These are phyloP conservation scores for Ochropleura plecta DNA, from an alignment of 2,888 invertebrate species.

Conservation along the genomic window DNA sequence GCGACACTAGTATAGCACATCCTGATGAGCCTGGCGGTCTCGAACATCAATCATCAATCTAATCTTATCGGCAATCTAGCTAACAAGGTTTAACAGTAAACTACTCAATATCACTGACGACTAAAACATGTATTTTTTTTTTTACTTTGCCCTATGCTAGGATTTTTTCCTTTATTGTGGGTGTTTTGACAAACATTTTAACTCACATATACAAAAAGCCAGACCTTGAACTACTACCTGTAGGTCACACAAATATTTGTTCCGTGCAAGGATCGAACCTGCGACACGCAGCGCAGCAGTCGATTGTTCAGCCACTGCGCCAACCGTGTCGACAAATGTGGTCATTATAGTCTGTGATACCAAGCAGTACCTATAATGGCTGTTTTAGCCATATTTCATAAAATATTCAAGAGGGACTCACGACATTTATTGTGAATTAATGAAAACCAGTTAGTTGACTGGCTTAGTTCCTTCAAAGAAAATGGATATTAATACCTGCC, in stretches of 20 bases:
- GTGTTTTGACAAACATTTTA: too few species aligned
- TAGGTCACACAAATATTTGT: too few species aligned
- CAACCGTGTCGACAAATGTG: too few species aligned
- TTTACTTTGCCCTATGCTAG: too few species aligned
- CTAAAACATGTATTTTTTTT: too few species aligned
- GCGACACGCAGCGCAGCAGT: too few species aligned
- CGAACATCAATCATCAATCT: background rate
- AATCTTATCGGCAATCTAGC: slow-evolving; percentile 9
- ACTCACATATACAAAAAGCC: too few species aligned
- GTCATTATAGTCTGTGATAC: background rate
- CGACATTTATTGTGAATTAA: background rate
- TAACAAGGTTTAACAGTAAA: slow-evolving; percentile 21
- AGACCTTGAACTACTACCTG: too few species aligned
- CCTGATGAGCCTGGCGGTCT: background rate
- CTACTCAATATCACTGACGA: slow-evolving; percentile 2
- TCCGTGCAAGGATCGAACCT: too few species aligned
- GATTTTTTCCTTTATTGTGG: too few species aligned
- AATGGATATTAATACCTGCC: background rate
- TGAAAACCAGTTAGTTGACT: background rate
- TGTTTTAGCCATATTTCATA: background rate
- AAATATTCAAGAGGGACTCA: slow-evolving; percentile 1
- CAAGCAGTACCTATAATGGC: background rate
- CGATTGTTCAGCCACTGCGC: too few species aligned
- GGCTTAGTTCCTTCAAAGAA: background rate
- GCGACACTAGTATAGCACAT: background rate